Base-by-base conservation (phyloP, 2,888 invertebrate species). In the Leucozona laternaria region DNA sequence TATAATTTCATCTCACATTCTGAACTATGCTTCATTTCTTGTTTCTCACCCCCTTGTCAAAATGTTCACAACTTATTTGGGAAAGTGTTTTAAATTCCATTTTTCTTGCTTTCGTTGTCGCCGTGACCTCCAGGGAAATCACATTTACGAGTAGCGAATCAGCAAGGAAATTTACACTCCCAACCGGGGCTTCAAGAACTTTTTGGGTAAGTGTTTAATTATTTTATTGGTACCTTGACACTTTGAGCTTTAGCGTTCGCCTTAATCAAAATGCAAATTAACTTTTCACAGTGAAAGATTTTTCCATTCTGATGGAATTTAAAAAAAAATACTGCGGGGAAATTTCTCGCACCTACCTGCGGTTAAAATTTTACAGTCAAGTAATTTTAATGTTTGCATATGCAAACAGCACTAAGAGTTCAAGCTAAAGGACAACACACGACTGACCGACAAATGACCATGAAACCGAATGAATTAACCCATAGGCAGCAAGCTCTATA, bases 141-240 rank as follows among this genome's bases (percentile, higher is more conserved):
- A 86, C 77, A 81, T 81, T 86, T 86, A 86, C 73, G 85, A 81
- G 81, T 77, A 68, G 73, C 45, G 57, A 77, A 48, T 70, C 55
- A 57, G 57, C 31, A 72, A 84, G 58, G 68, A 86, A 86, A 81
- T 86, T 81, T 75, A 81, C 77, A 81, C 85, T 70, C 53, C 50
- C 60, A 40, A n/a, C 55, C 15, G 22, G 31, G 37, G 7, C 60
- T 37, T 50, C 10, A 53, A 48, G 31, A 66, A 76, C 70, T 71
- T 75, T 71, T 55, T 28, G 68, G 77, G 70, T 78, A 81, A 86
- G 75, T 73, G 76, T 71, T 87, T 87, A 84, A 88, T 84, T 88
- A 88, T 88, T 88, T 88, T 88, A 88, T 88, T 84, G 88, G 76
- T 84, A 81, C 73, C 79, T 78, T 84, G 84, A 88, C 88, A 84